Evolutionary conservation across 2,797 vertebrate species (phyloP), one percentile per base, ranked within the genome.

Genomic region (Lagocephalus sceleratus): DNA sequence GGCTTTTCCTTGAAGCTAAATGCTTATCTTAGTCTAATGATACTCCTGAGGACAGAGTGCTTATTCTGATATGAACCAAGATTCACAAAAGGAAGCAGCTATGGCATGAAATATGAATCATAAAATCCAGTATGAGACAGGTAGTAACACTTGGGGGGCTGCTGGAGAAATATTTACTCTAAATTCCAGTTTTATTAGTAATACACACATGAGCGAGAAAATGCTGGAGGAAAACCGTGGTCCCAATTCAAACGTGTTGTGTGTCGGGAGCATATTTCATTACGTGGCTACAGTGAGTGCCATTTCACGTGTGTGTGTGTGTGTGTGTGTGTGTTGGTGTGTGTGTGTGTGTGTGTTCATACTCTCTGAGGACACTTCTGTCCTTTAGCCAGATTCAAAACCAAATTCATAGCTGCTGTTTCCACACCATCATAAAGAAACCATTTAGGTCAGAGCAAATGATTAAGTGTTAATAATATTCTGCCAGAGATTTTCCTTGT

Each of bases 1-100:
- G 75, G 68, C 63, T 78, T 78, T 84, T 83, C 81, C 81, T 84
- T 78, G 70, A 83, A 83, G 82, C 82, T 83, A 85, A 87, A 84
- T 79, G 85, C 79, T 76, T 76, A 69, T 84, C 78, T 81, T 74
- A 77, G 83, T 83, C 76, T 86, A 86, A 86, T 84, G 77, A 68
- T 51, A 76, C 85, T 82, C 77, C 75, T 60, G 81, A 87, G 85
- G 76, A 79, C 68, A 63, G 59, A 66, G 58, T 54, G 57, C 75
- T 79, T 82, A 78, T 75, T 71, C 79, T 75, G 76, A 79, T 77
- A 79, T 74, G 68, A 83, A 79, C 66, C 57, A 80, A 82, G 75
- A 79, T 78, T 71, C 63, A 78, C 68, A 50, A 65, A 81, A 79
- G 61, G 56, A 85, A 68, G 73, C 66, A 72, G 65, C 66, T 59